Evolutionary conservation across 2,113 vertebrate species (phyloP), one percentile per base, ranked within the genome.

Genomic region (Atlantisia rogersi): DNA sequence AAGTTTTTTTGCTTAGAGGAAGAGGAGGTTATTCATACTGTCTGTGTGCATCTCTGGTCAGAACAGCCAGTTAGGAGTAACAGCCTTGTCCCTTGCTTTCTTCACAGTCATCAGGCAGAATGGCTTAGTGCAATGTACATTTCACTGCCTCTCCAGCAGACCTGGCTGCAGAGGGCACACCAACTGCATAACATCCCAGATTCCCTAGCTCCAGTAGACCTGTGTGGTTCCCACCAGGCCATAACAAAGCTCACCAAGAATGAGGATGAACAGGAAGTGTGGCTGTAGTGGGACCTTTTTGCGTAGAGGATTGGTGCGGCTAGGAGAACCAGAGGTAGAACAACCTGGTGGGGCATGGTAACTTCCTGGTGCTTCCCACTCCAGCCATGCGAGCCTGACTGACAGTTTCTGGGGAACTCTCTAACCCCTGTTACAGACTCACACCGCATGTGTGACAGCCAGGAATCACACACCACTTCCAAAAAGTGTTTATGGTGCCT

Each of bases 61-160:
- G 65, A 40, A 46, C 31, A 82, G 75, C 39, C 35, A 55, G 60
- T 40, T 20, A 58, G 74, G 37, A 87, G 67, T 92, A 79, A 85
- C 85, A 94, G 67, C 53, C 48, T 90, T 90, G 58, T 90, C 78
- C 78, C 39, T 73, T 82, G 48, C 70, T 94, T 69, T 93, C 62
- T 92, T 91, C 75, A 78, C 81, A 93, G 25, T 68, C 74, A 64
- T 67, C 74, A 87, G 48, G 39, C 56, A 56, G 28, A 91, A 29
- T 82, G 48, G 29, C 70, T 87, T 1, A 1, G 26, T 94, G 79
- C 2, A 5, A 6, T n/a, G 70, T 42, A 46, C 44, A 60, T 76
- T 90, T 95, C 20, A 8, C 65, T 75, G 5, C 58, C 16, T 60
- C 18, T 90, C 42, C 70, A 85, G 69, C 82, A 68, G 90, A 85